A percentile compares a stretch with the other conserved stretches of the same genome.
Conservation (phyloP, 2,797 vertebrate genomes). For the Siniperca obscura region DNA sequence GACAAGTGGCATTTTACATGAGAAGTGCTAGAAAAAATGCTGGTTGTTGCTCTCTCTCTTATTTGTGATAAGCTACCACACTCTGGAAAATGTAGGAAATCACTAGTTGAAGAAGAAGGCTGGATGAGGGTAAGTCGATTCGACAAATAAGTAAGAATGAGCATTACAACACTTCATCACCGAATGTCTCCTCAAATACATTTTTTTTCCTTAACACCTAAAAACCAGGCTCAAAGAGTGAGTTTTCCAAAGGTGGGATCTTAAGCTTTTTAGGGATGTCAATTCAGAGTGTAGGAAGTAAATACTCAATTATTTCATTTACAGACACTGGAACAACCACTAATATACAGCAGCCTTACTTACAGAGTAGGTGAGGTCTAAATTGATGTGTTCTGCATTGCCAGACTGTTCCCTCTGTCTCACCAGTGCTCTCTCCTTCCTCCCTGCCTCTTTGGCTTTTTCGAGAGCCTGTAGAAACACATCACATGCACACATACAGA, state of each 20-base stretch:
- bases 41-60: background rate
- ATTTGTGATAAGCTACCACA: background rate
- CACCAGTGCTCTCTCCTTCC: conserved; percentile 92
- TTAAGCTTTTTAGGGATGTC: background rate
- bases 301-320: background rate
- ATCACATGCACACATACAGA: conserved; percentile 1
- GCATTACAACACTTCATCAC: background rate
- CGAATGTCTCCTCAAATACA: background rate
- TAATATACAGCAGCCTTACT: conserved; percentile 67
- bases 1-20: background rate
- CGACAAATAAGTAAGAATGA: background rate
- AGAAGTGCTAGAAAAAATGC: background rate
- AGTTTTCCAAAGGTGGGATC: background rate
- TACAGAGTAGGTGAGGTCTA: conserved; percentile 96
- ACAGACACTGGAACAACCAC: background rate
- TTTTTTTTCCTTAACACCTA: background rate
- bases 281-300: background rate
- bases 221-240: background rate
- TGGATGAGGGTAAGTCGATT: background rate
- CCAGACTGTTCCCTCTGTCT: conserved; percentile 92
- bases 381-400: conserved; percentile 89
- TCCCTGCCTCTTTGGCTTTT: conserved; percentile 96
- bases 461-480: conserved; percentile 90
- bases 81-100: background rate
- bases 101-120: background rate